These are phyloP conservation scores for Hecatera dysodea DNA, from an alignment of 2,888 invertebrate genomes.

Conservation along the genomic window DNA sequence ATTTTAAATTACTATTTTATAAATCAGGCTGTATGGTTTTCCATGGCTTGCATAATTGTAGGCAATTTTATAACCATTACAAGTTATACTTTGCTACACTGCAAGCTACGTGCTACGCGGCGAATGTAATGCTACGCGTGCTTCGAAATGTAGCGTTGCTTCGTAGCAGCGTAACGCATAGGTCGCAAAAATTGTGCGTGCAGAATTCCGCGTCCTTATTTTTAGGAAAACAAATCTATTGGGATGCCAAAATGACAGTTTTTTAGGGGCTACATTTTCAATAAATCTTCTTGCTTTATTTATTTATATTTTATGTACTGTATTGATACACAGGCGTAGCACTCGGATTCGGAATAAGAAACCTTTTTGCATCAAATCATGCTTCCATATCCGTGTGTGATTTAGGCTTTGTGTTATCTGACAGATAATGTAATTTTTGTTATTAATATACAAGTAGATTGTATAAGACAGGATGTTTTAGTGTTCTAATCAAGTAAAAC, in stretches of 20 bases:
- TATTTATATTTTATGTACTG: no score
- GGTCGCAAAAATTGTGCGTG: background rate
- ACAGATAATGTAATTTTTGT: no score
- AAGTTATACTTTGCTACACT: constrained; percentile 14
- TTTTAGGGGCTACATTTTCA: no score
- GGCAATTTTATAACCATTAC: constrained; percentile 39
- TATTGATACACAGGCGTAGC: no score
- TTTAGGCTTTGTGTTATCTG: no score
- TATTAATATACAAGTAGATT: background rate
- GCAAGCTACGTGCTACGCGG: constrained; percentile 27
- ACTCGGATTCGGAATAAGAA: no score
- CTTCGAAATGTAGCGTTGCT: constrained; percentile 19
- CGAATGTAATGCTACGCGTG: background rate
- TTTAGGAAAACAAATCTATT: no score
- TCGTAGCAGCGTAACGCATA: background rate
- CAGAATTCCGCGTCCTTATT: background rate
- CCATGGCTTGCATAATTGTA: constrained; percentile 27
- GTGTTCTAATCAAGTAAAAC: background rate
- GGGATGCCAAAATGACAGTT: no score
- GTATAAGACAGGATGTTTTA: background rate
- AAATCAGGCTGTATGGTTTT: background rate
- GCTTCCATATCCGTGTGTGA: no score
- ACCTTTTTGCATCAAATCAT: no score
- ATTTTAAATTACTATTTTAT: constrained; percentile 23
- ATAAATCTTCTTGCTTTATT: no score